A percentile compares a stretch with the other conserved stretches of the same genome.
These are phyloP conservation scores for Thunnus albacares DNA, from an alignment of 2,797 vertebrate species.

Conservation along the genomic window DNA sequence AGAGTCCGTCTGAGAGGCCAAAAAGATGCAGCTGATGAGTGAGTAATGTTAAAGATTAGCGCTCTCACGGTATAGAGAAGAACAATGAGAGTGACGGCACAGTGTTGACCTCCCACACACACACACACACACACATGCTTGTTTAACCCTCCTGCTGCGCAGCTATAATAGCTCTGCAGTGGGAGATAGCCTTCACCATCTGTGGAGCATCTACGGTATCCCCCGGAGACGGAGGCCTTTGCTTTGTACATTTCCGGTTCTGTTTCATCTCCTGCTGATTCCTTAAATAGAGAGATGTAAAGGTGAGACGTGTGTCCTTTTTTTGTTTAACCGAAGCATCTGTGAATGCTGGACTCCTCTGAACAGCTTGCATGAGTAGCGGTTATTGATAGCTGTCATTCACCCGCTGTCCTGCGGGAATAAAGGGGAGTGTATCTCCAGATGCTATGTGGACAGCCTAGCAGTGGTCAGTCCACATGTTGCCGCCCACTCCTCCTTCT, in stretches of 20 bases:
- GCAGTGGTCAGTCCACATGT: constrained; percentile 9
- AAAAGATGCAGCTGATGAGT: constrained; percentile 25
- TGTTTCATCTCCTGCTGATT: constrained; percentile 46
- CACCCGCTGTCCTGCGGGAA: constrained; percentile 43
- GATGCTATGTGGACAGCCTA: constrained; percentile 31
- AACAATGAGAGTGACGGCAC: not conserved
- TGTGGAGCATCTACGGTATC: constrained; percentile 45
- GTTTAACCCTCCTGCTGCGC: constrained; percentile 61
- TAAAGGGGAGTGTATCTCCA: constrained; percentile 8
- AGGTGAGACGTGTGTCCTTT: constrained; percentile 61
- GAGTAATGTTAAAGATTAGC: constrained; percentile 27
- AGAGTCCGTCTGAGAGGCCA: constrained; percentile 28
- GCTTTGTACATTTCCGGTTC: constrained; percentile 54
- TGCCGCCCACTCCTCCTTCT: not conserved
- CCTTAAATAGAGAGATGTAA: constrained; percentile 17
- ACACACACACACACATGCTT: constrained; percentile 18
- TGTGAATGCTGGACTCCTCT: not conserved
- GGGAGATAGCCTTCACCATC: constrained; percentile 64
- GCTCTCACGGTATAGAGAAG: constrained; percentile 16
- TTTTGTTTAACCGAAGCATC: constrained; percentile 56
- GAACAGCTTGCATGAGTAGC: constrained; percentile 39
- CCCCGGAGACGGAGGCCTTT: constrained; percentile 38
- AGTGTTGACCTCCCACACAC: constrained; percentile 20
- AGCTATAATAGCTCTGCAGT: constrained; percentile 45
- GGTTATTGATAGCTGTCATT: constrained; percentile 58